Conservation (phyloP, 2,113 vertebrate genomes). For the Epinephelus moara region DNA sequence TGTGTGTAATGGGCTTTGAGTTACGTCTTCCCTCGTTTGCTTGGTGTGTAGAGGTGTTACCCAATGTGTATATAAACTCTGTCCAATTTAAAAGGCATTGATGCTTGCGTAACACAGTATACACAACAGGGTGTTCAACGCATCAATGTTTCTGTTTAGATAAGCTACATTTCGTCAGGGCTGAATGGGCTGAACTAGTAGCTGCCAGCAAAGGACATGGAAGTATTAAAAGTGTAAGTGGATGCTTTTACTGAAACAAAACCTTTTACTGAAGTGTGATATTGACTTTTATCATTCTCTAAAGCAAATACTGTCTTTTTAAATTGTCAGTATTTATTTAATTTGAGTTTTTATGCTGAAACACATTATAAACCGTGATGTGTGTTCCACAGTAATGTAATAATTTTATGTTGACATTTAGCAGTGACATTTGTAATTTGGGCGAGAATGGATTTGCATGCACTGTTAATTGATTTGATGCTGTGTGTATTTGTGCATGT, state of each 20-base stretch:
- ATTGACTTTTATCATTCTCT: background rate
- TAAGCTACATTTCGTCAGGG: too few relatives aligned
- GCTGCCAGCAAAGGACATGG: background rate
- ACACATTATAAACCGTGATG: background rate
- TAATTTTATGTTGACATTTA: slow-evolving; percentile 43
- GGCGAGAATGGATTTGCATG: slow-evolving; percentile 3
- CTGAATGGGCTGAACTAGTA: too few relatives aligned
- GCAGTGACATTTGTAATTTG: slow-evolving; percentile 24
- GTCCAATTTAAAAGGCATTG: too few relatives aligned
- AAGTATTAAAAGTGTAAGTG: background rate
- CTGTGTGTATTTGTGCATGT: background rate
- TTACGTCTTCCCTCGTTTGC: too few relatives aligned
- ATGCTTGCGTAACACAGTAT: too few relatives aligned
- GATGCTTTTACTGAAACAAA: background rate
- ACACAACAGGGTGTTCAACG: too few relatives aligned
- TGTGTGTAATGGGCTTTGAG: too few relatives aligned
- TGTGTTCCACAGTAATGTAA: background rate
- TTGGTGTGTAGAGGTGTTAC: too few relatives aligned
- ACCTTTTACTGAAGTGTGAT: background rate
- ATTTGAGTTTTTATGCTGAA: slow-evolving; percentile 16
- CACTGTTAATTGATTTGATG: slow-evolving; percentile 17
- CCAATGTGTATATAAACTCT: too few relatives aligned
- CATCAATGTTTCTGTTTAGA: too few relatives aligned
- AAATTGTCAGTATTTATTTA: slow-evolving; percentile 29
- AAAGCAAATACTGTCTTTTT: background rate